Conservation (phyloP, 2,888 invertebrate species). For the Parascotia fuliginaria region DNA sequence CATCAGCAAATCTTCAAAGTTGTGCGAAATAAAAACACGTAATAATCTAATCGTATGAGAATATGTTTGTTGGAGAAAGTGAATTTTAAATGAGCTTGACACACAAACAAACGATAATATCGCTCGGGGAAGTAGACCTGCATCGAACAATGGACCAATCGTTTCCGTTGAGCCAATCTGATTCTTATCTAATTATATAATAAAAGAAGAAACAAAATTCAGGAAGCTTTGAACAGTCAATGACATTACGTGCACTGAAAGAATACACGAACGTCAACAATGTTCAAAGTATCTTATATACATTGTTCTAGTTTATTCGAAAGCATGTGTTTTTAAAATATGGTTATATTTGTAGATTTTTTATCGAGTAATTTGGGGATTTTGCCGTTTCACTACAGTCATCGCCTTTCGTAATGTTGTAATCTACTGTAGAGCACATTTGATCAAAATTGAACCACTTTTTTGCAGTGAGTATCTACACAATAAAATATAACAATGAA, state of each 20-base stretch:
- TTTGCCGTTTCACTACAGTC: no score
- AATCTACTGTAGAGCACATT: no score
- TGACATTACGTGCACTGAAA: neutral
- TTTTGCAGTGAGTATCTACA: no score
- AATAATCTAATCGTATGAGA: conserved; percentile 36
- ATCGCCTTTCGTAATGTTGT: no score
- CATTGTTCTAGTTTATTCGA: no score
- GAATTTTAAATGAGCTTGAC: conserved; percentile 37
- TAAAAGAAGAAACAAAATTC: neutral
- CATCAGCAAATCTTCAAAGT: neutral
- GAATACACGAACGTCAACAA: no score
- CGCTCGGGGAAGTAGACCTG: conserved; percentile 47
- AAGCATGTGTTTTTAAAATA: no score
- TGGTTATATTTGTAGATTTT: no score
- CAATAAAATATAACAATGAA: no score
- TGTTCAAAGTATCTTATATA: no score
- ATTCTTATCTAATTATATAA: conserved; percentile 41
- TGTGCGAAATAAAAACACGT: neutral
- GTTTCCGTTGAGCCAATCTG: conserved; percentile 43
- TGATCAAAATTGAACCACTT: no score
- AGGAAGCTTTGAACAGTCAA: neutral
- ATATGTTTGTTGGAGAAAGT: conserved; percentile 46
- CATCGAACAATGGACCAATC: conserved; percentile 50
- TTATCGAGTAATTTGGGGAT: no score
- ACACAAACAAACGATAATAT: conserved; percentile 36